A percentile compares a stretch with the other conserved stretches of the same genome.
Evolutionary conservation across 2,888 invertebrate species (phyloP).

Genomic region (Adineta ricciae): DNA sequence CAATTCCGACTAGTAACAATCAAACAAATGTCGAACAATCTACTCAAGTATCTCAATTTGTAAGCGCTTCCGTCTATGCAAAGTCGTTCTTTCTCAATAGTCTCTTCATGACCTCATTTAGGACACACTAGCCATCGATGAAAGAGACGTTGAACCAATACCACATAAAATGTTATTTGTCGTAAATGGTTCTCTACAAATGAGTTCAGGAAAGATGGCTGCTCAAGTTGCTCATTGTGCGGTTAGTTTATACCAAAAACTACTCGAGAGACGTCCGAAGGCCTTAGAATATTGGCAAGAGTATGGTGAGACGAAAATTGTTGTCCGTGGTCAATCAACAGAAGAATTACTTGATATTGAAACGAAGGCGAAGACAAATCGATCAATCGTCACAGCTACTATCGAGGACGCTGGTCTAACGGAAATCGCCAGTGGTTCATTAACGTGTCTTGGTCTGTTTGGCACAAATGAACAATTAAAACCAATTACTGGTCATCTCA

Average conservation of each 20-base stretch:
- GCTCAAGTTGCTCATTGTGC: slow-evolving; percentile 30
- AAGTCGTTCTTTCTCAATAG: too few species aligned
- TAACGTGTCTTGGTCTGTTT: slow-evolving; percentile 59
- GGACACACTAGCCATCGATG: background rate
- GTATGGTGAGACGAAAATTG: slow-evolving; percentile 75
- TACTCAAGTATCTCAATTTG: background rate
- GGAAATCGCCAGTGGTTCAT: slow-evolving; percentile 75
- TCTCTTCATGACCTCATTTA: too few species aligned
- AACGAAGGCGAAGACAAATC: slow-evolving; percentile 59
- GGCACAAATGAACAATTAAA: slow-evolving; percentile 10
- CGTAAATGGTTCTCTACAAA: slow-evolving; percentile 25
- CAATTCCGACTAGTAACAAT: background rate
- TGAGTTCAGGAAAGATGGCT: slow-evolving; percentile 26
- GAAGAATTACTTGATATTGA: slow-evolving; percentile 62
- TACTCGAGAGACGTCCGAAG: background rate
- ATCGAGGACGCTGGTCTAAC: slow-evolving; percentile 84
- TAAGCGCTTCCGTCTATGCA: background rate
- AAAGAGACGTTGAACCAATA: background rate
- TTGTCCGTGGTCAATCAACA: slow-evolving; percentile 68
- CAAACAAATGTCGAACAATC: background rate
- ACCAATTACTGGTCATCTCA: slow-evolving; percentile 1
- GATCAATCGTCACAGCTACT: slow-evolving; percentile 61
- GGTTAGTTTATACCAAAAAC: slow-evolving; percentile 25
- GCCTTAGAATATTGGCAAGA: slow-evolving; percentile 56
- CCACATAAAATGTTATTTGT: slow-evolving; percentile 31